Evolutionary conservation across 1,140 invertebrate genomes (phyloP), one percentile per base, ranked within the genome.

Genomic region (Trachelipus rathkii): DNA sequence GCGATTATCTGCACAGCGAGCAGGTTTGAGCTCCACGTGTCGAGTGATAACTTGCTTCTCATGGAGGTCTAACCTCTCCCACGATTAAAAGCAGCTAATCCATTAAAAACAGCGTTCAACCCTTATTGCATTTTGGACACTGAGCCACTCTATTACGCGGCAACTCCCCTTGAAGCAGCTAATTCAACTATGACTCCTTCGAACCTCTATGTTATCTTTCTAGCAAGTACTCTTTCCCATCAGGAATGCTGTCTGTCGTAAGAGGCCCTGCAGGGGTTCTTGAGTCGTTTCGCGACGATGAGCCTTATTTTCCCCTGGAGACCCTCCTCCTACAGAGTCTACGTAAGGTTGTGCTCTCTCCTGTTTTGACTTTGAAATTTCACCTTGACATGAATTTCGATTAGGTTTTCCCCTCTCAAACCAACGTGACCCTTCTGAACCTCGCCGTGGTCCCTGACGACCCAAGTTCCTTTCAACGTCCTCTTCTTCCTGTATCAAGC

Each of bases 271-370:
- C 15, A 33, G 77, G 53, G 11, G 79, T 74, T 50, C 8, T 3
- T 3, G 50, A 60, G 23, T 83, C 82, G 46, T 82, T 83, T 66
- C 82, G n/a, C n/a, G 81, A 13, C 82, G 75, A 67, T 83, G 82
- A 53, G 67, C 76, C 44, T 77, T 70, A n/a, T 72, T 69, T 19
- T 68, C 44, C 68, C 43, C 23, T n/a, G 53, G 60, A 60, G 24
- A 44, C 4, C 21, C 43, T 68, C 44, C 8, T 71, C 11, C 24
- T 67, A 43, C 68, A n/a, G 69, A 23, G 11, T 71, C 69, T 24
- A n/a, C 69, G 4, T 3, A 71, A 24, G 13, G 13, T 13, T 21
- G 44, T 15, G 46, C 53, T 24, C 15, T 11, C 72, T 60, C 24
- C 73, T 44, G 10, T 73, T 66, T 66, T 44, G 33, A 15, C 45